Evolutionary conservation across 2,888 invertebrate genomes (phyloP).

Genomic region (Lacanobia wlatinum): DNA sequence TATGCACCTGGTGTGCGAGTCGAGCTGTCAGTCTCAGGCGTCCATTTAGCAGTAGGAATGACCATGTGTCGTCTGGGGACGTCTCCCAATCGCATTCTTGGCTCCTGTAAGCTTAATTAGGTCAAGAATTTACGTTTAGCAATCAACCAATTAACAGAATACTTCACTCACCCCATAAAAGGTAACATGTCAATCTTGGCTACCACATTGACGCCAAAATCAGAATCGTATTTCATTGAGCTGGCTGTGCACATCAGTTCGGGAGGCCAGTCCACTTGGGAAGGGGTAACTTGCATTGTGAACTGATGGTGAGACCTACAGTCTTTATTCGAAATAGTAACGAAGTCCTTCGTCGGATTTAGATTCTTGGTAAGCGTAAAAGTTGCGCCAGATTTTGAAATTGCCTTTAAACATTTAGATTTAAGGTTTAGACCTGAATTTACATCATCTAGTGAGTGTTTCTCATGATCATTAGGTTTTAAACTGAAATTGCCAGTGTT

Average conservation of each 20-base stretch:
- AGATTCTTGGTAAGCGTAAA: conserved; percentile 75
- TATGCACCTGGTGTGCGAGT: not conserved
- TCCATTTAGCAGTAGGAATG: conserved; percentile 78
- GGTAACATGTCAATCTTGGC: conserved; percentile 81
- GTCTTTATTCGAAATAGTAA: not conserved
- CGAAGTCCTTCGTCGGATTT: conserved; percentile 43
- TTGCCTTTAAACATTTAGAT: conserved; percentile 25
- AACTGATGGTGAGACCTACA: not conserved
- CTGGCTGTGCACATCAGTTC: conserved; percentile 58
- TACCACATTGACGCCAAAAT: conserved; percentile 76
- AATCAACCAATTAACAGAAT: not conserved
- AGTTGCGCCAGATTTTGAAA: conserved; percentile 33
- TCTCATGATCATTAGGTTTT: conserved; percentile 50
- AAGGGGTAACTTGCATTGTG: not conserved
- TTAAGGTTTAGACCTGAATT: conserved; percentile 15
- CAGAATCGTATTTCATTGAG: conserved; percentile 65
- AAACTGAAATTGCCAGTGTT: conserved; percentile 59
- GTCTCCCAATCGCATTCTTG: conserved; percentile 84
- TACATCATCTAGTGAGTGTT: not conserved
- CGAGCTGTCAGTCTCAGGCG: conserved; percentile 73
- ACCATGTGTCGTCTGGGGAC: conserved; percentile 75
- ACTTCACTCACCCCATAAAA: conserved; percentile 84
- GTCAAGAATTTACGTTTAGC: not conserved
- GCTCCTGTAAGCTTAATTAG: conserved; percentile 63
- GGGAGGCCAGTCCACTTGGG: conserved; percentile 66